Evolutionary conservation across 2,797 vertebrate species (phyloP).

Genomic region (Phrynocephalus vlangalii): DNA sequence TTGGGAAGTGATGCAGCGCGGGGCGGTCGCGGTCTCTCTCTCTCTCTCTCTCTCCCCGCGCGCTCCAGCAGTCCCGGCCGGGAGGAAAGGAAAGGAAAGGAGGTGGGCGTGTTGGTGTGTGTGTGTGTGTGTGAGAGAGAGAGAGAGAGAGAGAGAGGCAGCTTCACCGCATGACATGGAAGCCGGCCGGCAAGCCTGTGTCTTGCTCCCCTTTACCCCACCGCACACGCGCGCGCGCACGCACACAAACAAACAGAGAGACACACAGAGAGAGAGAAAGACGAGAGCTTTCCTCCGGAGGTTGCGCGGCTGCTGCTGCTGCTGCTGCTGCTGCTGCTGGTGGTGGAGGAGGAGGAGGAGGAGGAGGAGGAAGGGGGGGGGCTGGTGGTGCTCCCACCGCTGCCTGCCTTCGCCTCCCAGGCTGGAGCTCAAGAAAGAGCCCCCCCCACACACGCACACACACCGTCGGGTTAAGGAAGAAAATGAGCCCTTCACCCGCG

Average conservation of each 20-base stretch:
- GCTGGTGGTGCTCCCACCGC: not conserved
- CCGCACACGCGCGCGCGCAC: too few relatives aligned
- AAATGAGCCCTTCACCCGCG: too few relatives aligned
- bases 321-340: not conserved
- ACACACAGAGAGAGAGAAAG: too few relatives aligned
- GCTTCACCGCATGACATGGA: not conserved
- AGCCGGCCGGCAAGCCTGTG: not conserved
- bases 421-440: not conserved
- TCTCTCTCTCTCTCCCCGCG: too few relatives aligned
- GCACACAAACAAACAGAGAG: too few relatives aligned
- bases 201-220: too few relatives aligned
- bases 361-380: too few relatives aligned
- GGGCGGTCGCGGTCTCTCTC: not conserved
- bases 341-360: too few relatives aligned
- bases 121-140: too few relatives aligned
- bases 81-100: not conserved
- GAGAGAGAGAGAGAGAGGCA: not conserved
- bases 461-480: too few relatives aligned
- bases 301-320: not conserved
- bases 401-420: not conserved
- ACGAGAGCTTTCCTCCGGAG: too few relatives aligned
- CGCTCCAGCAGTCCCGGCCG: not conserved
- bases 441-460: too few relatives aligned
- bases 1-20: conserved; percentile 21
- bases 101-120: not conserved